A percentile compares a stretch with the other conserved stretches of the same genome.
phyloP scores from a whole-genome alignment of 2,113 vertebrate genomes.

The Varanus salvator region DNA sequence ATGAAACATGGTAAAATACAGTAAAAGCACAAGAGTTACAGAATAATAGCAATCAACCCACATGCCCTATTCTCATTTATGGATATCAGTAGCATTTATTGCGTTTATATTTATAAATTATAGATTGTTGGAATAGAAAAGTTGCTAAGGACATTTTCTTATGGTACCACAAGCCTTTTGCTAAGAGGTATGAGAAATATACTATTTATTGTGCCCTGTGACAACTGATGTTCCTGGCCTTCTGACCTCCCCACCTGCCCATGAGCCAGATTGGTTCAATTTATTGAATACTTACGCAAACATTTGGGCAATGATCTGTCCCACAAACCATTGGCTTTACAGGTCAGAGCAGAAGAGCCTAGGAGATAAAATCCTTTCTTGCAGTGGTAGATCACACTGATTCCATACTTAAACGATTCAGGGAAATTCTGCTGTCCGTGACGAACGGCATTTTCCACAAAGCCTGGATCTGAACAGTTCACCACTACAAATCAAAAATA shows the following conservation, averaged over 20 bases:
- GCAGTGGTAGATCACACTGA: constrained; percentile 89
- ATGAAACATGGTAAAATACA: no score
- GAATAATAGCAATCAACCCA: no score
- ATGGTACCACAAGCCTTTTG: neutral
- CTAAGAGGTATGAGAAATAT: neutral
- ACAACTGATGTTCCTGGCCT: rapidly evolving
- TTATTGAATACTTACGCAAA: constrained; percentile 82
- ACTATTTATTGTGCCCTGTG: neutral
- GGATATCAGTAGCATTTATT: no score
- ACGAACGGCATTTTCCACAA: constrained; percentile 93
- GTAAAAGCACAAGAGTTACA: no score
- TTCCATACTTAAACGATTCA: constrained; percentile 88
- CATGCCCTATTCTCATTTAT: no score
- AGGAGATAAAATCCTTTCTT: constrained; percentile 93
- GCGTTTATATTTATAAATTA: no score
- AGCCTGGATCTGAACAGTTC: constrained; percentile 96
- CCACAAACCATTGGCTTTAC: constrained; percentile 90
- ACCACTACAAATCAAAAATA: constrained; percentile 83
- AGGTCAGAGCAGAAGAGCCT: constrained; percentile 91
- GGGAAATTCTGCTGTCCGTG: constrained; percentile 86
- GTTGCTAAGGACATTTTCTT: neutral
- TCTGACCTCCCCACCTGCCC: no score
- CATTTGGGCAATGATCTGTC: constrained; percentile 92
- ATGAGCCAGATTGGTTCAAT: neutral
- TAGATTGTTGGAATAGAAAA: neutral